Evolutionary conservation across 2,113 vertebrate genomes (phyloP).

Genomic region (Rhineura floridana): DNA sequence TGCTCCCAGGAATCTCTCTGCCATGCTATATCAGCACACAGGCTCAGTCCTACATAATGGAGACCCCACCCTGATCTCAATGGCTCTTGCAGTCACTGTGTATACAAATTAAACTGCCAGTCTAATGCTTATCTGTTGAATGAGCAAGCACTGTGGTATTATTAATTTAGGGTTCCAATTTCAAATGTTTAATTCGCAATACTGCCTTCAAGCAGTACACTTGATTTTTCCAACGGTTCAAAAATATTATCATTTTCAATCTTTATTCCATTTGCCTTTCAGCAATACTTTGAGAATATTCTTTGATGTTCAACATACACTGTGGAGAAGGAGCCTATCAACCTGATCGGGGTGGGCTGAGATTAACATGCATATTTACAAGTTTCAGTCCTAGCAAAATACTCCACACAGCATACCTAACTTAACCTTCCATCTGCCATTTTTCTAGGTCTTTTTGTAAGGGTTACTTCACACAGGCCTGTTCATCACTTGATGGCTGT

Average conservation of each 20-base stretch:
- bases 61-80: not conserved
- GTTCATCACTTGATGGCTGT: not conserved
- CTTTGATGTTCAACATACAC: not conserved
- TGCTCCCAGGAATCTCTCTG: constrained; percentile 39
- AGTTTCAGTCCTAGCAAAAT: not conserved
- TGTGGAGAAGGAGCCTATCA: not conserved
- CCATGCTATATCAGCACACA: constrained; percentile 2
- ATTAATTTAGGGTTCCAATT: not conserved
- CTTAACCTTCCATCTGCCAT: not conserved
- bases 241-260: not conserved
- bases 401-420: not conserved
- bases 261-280: not conserved
- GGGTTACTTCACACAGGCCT: no score
- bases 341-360: not conserved
- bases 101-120: constrained; percentile 12
- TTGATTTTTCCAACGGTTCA: not conserved
- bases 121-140: not conserved
- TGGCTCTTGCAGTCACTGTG: not conserved
- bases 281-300: constrained; percentile 1
- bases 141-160: not conserved
- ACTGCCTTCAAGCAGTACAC: not conserved
- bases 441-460: not conserved
- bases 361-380: not conserved
- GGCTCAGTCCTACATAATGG: not conserved
- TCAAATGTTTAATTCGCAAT: not conserved